Base-by-base conservation (phyloP, 2,113 vertebrate species). In the Tympanuchus pallidicinctus region DNA sequence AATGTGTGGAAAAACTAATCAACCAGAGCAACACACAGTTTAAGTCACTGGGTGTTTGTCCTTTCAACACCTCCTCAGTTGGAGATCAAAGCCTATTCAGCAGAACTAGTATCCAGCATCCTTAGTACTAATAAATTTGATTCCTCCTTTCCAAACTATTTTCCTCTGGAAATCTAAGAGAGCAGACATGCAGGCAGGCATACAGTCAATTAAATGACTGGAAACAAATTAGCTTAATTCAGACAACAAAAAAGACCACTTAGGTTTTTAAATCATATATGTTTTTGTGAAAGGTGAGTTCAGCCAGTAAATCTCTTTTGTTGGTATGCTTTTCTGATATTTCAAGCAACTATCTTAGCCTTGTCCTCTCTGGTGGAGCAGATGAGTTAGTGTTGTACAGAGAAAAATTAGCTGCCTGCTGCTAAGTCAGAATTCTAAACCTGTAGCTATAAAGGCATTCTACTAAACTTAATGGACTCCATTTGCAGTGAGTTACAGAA, bases 121-220 rank as follows among this genome's bases (percentile, higher is more conserved):
- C 56, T 66, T 48, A 86, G 47, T 36, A 48, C 40, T 81, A 20
- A 36, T 86, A 52, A 18, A 43, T 90, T 85, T 81, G 65, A 64
- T 67, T 84, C 43, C n/a, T 79, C 8, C 63, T 75, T 94, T 89
- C 77, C 34, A 79, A 87, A 87, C 54, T 59, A 66, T 13, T 83
- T 90, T n/a, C 12, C 30, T 52, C 47, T 79, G 42, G 38, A 75
- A 36, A 42, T 78, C 50, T 34, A 79, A 71, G 72, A 54, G 13
- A 88, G 45, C n/a, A 77, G 10, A 25, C 52, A 11, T 8, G 10
- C 45, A 80, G 50, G 16, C 16, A 57, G 12, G 12, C 32, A 25
- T 47, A 18, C 10, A 75, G 22, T 0, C 0, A 0, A 57, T 52
- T 13, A n/a, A 54, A 82, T 4, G 20, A 8, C 20, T 27, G 64